Evolutionary conservation across 1,140 invertebrate genomes (phyloP), one percentile per base, ranked within the genome.

Genomic region (Nautilus pompilius): DNA sequence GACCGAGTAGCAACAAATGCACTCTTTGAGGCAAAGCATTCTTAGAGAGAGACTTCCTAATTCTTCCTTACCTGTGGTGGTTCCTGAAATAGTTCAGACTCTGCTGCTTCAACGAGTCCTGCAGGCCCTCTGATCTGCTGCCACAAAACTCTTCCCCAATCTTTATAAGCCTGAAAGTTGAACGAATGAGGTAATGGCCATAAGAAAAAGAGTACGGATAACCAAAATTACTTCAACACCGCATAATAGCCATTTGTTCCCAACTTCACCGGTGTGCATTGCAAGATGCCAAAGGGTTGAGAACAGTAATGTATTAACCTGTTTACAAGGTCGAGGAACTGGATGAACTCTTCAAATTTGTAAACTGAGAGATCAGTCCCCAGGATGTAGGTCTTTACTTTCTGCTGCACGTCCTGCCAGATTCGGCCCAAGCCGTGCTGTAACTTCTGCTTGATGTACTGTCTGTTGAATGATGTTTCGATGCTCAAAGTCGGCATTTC

Each of bases 331-430:
- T 91, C 90, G 30, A 99, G 80, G 56, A 97, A 90, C 76, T 93
- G 89, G 41, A 98, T 90, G 76, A 98, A 97, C 68, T 97, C 93
- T 72, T 98, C 95, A 78, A 97, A 95, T 71, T 95, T 95, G 76
- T 92, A 93, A 55, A 87, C 85, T 2, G 89, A 88, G n/a, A 95
- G 80, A 72, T 93, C 89, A 17, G 88, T 89, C 46, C 88, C 89
- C 20, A 90, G 86, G 20, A 95, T 80, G 70, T 92, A 91, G 29
- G 86, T 87, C 2, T 75, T 72, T 5, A 98, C 90, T 85, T 97
- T 96, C 3, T 90, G 90, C 79, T 98, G 92, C 0, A 98, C 90
- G 71, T 98, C 96, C 68, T 93, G 90, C 95, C 95, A 98, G 55
- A 98, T 89, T 66, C 93, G 86, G 2, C 87, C 84, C 57, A 93